Conservation (phyloP, 1,140 invertebrate species). For the Ericerus pela region DNA sequence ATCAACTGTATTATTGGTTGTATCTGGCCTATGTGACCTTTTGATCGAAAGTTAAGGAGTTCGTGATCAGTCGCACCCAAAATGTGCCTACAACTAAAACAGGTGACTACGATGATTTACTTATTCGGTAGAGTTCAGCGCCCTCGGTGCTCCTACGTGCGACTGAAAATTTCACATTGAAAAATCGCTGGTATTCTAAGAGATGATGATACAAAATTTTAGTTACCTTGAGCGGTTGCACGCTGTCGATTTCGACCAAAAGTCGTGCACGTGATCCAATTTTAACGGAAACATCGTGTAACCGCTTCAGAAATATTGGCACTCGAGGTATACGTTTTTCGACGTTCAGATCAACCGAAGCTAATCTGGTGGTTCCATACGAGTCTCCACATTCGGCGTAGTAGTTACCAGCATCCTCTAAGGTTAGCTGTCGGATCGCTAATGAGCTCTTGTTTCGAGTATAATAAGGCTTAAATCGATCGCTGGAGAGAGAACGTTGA, state of each 20-base stretch:
- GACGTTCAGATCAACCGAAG: conserved; percentile 30
- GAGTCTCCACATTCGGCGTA: conserved; percentile 38
- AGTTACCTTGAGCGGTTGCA: conserved; percentile 56
- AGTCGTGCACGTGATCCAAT: conserved; percentile 68
- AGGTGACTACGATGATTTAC: no score
- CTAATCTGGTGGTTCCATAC: conserved; percentile 30
- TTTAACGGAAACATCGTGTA: conserved; percentile 67
- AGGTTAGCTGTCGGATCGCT: conserved; percentile 36
- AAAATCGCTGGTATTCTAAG: not conserved
- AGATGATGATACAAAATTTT: not conserved
- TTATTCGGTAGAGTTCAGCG: no score
- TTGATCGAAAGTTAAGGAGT: no score
- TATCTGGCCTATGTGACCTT: no score
- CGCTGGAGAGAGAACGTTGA: not conserved
- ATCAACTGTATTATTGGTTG: no score
- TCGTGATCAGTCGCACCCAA: no score
- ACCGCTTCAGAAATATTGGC: conserved; percentile 55
- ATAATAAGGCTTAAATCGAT: conserved; percentile 1
- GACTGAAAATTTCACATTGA: no score
- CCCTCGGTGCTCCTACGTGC: no score
- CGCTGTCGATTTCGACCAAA: conserved; percentile 62
- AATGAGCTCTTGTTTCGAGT: conserved; percentile 25
- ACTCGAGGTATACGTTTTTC: conserved; percentile 34
- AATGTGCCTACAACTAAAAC: no score
- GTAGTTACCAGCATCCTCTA: conserved; percentile 39